Conservation (phyloP, 2,888 invertebrate species). For the Melanchra persicariae region DNA sequence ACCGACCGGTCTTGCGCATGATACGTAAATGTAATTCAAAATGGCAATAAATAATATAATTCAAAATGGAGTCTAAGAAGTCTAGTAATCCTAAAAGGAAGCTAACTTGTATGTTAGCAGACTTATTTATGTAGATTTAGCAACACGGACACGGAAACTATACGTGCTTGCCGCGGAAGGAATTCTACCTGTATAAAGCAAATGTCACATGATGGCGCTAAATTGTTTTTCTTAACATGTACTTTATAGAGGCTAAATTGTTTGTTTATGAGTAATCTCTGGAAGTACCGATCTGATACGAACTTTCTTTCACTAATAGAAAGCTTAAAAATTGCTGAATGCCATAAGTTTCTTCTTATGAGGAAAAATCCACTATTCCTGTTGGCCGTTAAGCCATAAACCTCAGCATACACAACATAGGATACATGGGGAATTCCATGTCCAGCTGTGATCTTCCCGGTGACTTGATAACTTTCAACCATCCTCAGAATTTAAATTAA, state of each 20-base stretch:
- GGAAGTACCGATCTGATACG: not conserved
- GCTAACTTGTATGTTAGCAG: constrained; percentile 9
- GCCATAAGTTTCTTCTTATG: too few species aligned
- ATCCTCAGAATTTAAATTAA: not conserved
- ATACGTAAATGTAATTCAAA: not conserved
- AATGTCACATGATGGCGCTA: constrained; percentile 10
- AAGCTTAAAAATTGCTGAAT: too few species aligned
- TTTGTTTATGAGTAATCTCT: not conserved
- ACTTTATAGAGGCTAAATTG: not conserved
- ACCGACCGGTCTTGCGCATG: not conserved
- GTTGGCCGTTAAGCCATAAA: too few species aligned
- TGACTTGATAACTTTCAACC: not conserved
- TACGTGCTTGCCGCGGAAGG: constrained; percentile 37
- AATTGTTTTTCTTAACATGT: not conserved
- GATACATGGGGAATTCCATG: not conserved
- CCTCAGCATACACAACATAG: too few species aligned
- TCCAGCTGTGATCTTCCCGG: not conserved
- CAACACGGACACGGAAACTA: constrained; percentile 54
- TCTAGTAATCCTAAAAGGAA: constrained; percentile 28
- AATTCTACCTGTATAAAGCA: constrained; percentile 11
- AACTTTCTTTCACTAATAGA: too few species aligned
- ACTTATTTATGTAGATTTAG: constrained; percentile 21
- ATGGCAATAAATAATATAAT: constrained; percentile 1
- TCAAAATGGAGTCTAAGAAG: constrained; percentile 19
- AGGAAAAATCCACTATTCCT: too few species aligned